Base-by-base conservation (phyloP, 2,113 vertebrate species). In the Psilopsiagon aurifrons region DNA sequence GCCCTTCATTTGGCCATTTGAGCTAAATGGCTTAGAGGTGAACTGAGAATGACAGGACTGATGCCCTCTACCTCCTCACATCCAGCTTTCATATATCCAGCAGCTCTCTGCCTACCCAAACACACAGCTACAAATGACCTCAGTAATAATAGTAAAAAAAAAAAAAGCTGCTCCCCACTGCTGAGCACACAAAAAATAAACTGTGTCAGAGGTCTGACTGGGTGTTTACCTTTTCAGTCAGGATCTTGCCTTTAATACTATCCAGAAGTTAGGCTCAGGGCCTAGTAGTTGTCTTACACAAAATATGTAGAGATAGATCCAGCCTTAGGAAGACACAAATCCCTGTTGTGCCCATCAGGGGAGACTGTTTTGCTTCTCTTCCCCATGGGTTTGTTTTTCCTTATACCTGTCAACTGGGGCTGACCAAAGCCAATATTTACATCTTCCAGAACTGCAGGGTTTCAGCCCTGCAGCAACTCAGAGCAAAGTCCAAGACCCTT, bases 81-180 rank as follows among this genome's bases (percentile, higher is more conserved):
- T 76, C 14, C 39, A 23, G 9, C n/a, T 68, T 37, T 46, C 33
- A 10, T 1, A 0, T 15, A 28, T 18, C 22, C 43, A 52, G 29
- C 33, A 37, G 24, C 51, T 87, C 41, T 19, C 44, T 25, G 11
- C 28, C 29, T 69, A 44, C n/a, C 22, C 71, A 51, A 10, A 7
- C 3, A 9, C 5, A 29, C 27, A 60, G 11, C 22, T 17, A 31
- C 0, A 0, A 35, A 31, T 11, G 6, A 27, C 15, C 52, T 35
- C 20, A 10, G 35, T 9, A 69, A 85, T 5, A 16, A n/a, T 10
- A 59, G 57, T 35, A 11, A 14, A 7, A 8, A 23, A 47, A 23
- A 47, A 60, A 23, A 55, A 66, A 10, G 2, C 76, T 76, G 18
- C 15, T 83, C 47, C 7, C 29, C 4, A 2, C 7, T 71, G 44